Evolutionary conservation across 2,797 vertebrate species (phyloP), one percentile per base, ranked within the genome.

Genomic region (Pygocentrus nattereri): DNA sequence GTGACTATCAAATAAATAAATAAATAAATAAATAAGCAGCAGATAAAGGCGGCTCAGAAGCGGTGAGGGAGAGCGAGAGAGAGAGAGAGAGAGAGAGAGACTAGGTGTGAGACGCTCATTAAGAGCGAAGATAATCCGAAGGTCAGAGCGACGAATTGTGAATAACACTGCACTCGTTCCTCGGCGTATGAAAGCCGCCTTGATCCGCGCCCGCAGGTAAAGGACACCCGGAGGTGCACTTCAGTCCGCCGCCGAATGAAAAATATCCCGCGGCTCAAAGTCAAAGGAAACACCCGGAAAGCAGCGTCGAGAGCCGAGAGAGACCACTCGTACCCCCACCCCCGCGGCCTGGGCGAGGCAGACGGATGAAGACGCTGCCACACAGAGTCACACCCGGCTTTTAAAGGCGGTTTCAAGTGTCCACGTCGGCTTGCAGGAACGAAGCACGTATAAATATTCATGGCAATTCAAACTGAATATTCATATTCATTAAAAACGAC

Each of bases 71-170:
- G 58, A 59, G 30, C 23, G 50, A n/a, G 74, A 49, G 70, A 41
- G 3, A 23, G 54, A 50, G 50, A n/a, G 74, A 49, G 70, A 41
- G 3, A 23, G 54, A 50, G 64, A 76, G 30, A 38, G 49, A 56
- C 61, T 81, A 30, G 38, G 44, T 79, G 78, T 73, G 61, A 68
- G 79, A 75, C 23, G 52, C 58, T 84, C 16, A 67, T 84, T 83
- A 79, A 73, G 72, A 65, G 78, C 19, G 27, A 38, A 18, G 50
- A 86, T 78, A 54, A 80, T 78, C 61, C 76, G 34, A 86, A 89
- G 74, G 85, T 85, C 85, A 71, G 38, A 76, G 23, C n/a, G 81
- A 76, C 71, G 72, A 81, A 70, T 64, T 72, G 54, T 34, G 82
- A 83, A 80, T 81, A 64, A 76, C 54, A 61, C 74, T 8, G 23